Conservation (phyloP, 2,888 invertebrate species). For the Heteromurus nitidus region DNA sequence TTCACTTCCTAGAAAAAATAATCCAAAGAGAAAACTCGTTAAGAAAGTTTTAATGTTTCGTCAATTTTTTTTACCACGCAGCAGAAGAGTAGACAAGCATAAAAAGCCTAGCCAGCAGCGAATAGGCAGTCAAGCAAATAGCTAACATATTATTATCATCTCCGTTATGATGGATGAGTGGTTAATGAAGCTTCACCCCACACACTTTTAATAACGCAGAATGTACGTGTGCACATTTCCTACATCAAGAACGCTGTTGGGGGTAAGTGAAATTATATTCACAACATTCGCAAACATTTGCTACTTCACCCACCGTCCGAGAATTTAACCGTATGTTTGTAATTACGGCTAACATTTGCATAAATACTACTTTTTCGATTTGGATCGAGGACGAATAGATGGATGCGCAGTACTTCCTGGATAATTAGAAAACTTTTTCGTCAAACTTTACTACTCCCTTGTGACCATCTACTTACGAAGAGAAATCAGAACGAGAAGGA, state of each 20-base stretch:
- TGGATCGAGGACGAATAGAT: not conserved
- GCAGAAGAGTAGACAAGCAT: no score
- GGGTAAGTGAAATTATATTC: constrained; percentile 12
- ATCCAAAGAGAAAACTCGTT: constrained; percentile 49
- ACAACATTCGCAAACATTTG: not conserved
- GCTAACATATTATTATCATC: constrained; percentile 9
- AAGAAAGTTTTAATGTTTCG: constrained; percentile 32
- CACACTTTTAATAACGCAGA: constrained; percentile 6
- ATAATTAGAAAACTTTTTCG: constrained; percentile 61
- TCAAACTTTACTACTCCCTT: constrained; percentile 21
- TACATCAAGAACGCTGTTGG: constrained; percentile 14
- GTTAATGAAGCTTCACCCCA: constrained; percentile 33
- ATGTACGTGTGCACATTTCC: not conserved
- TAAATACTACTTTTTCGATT: not conserved
- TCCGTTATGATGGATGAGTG: constrained; percentile 26
- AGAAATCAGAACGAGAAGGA: not conserved
- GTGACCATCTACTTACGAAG: not conserved
- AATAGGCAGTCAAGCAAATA: not conserved
- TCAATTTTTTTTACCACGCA: constrained; percentile 30
- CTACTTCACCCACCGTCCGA: not conserved
- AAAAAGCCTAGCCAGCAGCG: constrained; percentile 15
- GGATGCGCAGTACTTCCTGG: not conserved
- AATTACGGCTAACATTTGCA: constrained; percentile 15
- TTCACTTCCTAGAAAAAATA: constrained; percentile 71
- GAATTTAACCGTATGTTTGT: constrained; percentile 4